Percentiles rank a stretch among this genome's conserved stretches.
Conservation (phyloP, 2,113 vertebrate genomes). For the Charadrius vociferus region DNA sequence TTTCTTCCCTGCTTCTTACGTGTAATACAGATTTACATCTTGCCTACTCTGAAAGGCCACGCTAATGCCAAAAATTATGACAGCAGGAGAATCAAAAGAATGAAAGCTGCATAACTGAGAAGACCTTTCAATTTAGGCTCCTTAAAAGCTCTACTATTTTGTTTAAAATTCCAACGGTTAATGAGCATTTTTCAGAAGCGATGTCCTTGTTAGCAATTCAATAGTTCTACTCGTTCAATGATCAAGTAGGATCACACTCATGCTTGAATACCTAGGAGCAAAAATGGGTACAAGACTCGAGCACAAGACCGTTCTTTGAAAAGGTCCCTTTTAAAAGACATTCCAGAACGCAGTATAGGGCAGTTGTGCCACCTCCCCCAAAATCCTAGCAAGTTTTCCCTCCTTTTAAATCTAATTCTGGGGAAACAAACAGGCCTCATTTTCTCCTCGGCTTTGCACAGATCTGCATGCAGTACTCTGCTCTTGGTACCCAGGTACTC, state of each 20-base stretch:
- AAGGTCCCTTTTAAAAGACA: slow-evolving; percentile 37
- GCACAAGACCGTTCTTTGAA: slow-evolving; percentile 39
- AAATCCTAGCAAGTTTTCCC: neutral
- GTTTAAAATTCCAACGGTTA: slow-evolving; percentile 35
- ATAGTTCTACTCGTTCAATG: slow-evolving; percentile 34
- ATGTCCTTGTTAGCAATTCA: slow-evolving; percentile 44
- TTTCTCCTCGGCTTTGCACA: neutral
- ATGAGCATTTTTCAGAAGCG: slow-evolving; percentile 23
- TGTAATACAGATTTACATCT: neutral
- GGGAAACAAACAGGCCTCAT: neutral
- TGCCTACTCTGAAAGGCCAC: neutral
- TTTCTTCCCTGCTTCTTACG: neutral
- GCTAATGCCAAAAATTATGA: neutral
- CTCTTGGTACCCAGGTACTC: neutral
- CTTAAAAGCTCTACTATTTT: slow-evolving; percentile 21
- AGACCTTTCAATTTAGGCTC: neutral
- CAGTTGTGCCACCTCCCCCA: neutral
- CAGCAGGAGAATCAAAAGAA: neutral
- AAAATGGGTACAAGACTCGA: neutral
- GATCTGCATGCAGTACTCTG: neutral
- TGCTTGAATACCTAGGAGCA: slow-evolving; percentile 30
- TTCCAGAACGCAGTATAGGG: neutral
- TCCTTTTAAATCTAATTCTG: neutral
- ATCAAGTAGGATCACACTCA: slow-evolving; percentile 30
- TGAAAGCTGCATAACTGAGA: neutral